Conservation (phyloP, 2,888 invertebrate genomes). For the Dendrolimus houi region DNA sequence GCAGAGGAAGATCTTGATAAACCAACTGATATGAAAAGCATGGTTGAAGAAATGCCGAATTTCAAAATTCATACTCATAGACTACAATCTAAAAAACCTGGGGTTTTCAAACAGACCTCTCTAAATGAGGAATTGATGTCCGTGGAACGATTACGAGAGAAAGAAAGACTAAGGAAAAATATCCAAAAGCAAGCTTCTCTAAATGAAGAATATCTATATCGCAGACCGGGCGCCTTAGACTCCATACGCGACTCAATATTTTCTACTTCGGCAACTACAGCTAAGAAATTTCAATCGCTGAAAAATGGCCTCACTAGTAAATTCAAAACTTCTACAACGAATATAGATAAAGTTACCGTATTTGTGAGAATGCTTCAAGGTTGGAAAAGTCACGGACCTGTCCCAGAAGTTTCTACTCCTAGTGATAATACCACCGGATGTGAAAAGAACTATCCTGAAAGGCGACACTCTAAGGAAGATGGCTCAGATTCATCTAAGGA, state of each 20-base stretch:
- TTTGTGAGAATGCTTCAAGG: conserved; percentile 91
- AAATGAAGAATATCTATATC: conserved; percentile 89
- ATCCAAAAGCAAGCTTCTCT: conserved; percentile 93
- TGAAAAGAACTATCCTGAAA: conserved; percentile 73
- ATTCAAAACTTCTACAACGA: conserved; percentile 88
- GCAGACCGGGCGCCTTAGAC: conserved; percentile 79
- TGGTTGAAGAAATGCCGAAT: conserved; percentile 80
- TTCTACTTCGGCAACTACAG: conserved; percentile 81
- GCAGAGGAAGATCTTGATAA: conserved; percentile 79
- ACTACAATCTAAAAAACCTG: conserved; percentile 69
- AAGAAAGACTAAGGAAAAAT: conserved; percentile 86
- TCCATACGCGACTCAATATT: conserved; percentile 84
- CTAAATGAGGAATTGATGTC: conserved; percentile 94
- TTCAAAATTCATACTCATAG: conserved; percentile 74
- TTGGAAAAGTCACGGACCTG: conserved; percentile 80
- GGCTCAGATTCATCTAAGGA: conserved; percentile 93
- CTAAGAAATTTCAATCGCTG: conserved; percentile 85
- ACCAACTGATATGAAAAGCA: conserved; percentile 81
- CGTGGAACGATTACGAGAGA: conserved; percentile 88
- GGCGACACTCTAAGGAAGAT: conserved; percentile 89
- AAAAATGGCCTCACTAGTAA: conserved; percentile 90
- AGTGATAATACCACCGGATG: conserved; percentile 59
- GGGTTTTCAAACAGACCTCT: conserved; percentile 88
- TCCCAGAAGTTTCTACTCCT: conserved; percentile 60
- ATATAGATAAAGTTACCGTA: conserved; percentile 89